phyloP scores from a whole-genome alignment of 2,888 invertebrate genomes.

The Ormyrus nitidulus region DNA sequence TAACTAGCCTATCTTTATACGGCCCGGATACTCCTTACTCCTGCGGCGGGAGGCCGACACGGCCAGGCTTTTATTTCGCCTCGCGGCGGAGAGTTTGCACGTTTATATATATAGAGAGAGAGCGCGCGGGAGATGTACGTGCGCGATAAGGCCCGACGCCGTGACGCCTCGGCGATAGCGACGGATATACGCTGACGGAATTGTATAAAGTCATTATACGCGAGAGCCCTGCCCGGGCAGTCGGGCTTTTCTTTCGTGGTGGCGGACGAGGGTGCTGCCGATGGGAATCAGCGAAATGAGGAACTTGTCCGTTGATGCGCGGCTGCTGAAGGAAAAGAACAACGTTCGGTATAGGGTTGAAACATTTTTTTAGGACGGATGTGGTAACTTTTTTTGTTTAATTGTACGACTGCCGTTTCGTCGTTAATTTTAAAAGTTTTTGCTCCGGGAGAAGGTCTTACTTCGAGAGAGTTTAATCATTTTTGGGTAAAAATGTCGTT shows the following conservation, averaged over 20 bases:
- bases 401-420: no score
- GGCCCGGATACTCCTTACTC: conserved; percentile 37
- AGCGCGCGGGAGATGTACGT: conserved; percentile 28
- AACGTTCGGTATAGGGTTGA: no score
- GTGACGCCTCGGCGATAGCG: not conserved
- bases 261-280: no score
- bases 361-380: no score
- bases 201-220: conserved; percentile 34
- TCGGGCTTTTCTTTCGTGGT: not conserved
- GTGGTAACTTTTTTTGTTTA: no score
- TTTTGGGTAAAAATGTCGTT: no score
- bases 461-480: no score
- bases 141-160: conserved; percentile 30
- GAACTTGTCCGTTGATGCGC: no score
- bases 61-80: conserved; percentile 16
- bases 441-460: no score
- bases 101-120: not conserved
- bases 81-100: not conserved
- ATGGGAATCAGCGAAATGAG: no score
- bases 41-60: not conserved
- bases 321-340: no score
- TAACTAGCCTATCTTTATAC: conserved; percentile 33
- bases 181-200: conserved; percentile 2
- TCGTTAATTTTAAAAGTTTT: no score
- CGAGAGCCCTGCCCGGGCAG: not conserved